These are phyloP conservation scores for Stegodyphus mimosarum DNA, from an alignment of 1,140 invertebrate genomes.

Conservation along the genomic window DNA sequence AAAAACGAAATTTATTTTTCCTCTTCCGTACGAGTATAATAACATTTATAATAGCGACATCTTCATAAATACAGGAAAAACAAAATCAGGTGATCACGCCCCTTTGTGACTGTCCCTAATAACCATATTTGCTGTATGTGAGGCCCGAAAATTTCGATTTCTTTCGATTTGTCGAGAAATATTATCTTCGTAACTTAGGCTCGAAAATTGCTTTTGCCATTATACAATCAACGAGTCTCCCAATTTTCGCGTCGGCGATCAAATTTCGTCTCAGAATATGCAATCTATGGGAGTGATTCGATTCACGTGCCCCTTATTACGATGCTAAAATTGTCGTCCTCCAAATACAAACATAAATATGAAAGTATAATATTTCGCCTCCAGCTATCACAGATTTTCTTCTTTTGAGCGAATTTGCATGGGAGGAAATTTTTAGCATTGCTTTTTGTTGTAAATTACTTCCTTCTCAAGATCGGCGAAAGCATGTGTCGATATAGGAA, in stretches of 20 bases:
- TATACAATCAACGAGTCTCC: slow-evolving; percentile 24
- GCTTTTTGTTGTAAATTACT: neutral
- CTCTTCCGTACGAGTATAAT: too few species aligned
- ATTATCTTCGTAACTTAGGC: too few species aligned
- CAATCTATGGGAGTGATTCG: slow-evolving; percentile 29
- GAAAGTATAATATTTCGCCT: slow-evolving; percentile 40
- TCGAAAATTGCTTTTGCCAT: slow-evolving; percentile 38
- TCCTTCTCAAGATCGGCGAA: neutral
- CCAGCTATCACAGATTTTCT: neutral
- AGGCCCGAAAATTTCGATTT: neutral
- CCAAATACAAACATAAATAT: slow-evolving; percentile 5
- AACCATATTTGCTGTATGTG: slow-evolving; percentile 19
- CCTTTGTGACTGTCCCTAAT: slow-evolving; percentile 3
- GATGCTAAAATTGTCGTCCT: slow-evolving; percentile 26
- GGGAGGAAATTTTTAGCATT: neutral
- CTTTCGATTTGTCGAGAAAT: slow-evolving; percentile 8
- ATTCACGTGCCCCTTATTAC: slow-evolving; percentile 28
- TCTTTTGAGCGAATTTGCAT: neutral
- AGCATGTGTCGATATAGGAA: neutral
- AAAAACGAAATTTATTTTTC: too few species aligned
- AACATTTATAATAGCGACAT: too few species aligned
- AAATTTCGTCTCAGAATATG: slow-evolving; percentile 24
- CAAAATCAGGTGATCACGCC: too few species aligned
- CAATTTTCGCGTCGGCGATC: slow-evolving; percentile 16
- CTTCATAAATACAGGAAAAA: neutral